Conservation (phyloP, 2,888 invertebrate species). For the Steromphala cineraria region DNA sequence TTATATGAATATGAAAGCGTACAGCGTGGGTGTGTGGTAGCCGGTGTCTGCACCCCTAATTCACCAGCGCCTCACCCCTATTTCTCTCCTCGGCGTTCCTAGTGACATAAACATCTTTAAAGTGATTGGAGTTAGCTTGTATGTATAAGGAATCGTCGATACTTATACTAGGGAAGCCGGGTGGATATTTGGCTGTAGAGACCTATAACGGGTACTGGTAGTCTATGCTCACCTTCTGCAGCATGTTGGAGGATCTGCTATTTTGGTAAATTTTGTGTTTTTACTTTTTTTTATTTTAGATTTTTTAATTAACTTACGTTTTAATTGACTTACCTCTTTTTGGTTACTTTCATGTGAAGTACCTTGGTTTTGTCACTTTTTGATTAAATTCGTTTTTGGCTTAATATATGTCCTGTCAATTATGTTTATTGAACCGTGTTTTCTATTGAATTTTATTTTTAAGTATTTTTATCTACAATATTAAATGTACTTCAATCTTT, state of each 20-base stretch:
- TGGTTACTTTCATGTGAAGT: too few relatives aligned
- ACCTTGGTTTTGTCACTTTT: too few relatives aligned
- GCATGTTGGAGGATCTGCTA: not conserved
- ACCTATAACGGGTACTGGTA: not conserved
- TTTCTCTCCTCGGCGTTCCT: too few relatives aligned
- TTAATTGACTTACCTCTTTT: not conserved
- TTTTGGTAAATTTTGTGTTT: not conserved
- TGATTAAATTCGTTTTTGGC: too few relatives aligned
- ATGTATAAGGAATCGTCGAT: too few relatives aligned
- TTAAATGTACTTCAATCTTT: too few relatives aligned
- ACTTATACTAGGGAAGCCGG: not conserved
- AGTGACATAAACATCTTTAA: too few relatives aligned
- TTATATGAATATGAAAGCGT: not conserved
- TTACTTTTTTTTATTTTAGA: not conserved
- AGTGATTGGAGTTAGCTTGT: too few relatives aligned
- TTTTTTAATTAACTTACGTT: not conserved
- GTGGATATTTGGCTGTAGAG: not conserved
- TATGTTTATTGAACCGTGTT: too few relatives aligned
- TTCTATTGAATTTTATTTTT: too few relatives aligned
- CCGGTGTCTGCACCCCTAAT: not conserved
- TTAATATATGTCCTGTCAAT: too few relatives aligned
- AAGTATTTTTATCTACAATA: too few relatives aligned
- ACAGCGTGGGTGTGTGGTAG: not conserved
- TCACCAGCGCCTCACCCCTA: not conserved
- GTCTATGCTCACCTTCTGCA: not conserved